Base-by-base conservation (phyloP, 2,797 vertebrate genomes). In the Champsocephalus esox region DNA sequence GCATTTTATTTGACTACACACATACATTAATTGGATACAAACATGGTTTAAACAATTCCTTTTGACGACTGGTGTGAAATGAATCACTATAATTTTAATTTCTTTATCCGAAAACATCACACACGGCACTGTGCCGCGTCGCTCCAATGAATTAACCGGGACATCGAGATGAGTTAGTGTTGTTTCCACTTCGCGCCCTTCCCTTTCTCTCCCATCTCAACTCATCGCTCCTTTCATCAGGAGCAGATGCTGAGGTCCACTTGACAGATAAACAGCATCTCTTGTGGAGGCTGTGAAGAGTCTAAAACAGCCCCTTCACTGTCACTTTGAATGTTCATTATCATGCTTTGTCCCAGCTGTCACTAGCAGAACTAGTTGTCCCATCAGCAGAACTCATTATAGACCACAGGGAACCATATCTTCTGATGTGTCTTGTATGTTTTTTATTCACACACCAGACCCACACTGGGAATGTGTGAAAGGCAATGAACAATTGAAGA, bases 211-310 rank as follows among this genome's bases (percentile, higher is more conserved):
- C 48, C 57, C 57, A 75, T 85, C 70, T 72, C 77, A 57, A 88
- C 86, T 84, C 73, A 74, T 88, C 76, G 66, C 55, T 62, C 65
- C 79, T 88, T 90, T 91, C 82, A 89, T 89, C 82, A 58, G 66
- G 67, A 89, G 79, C 91, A 91, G 88, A 92, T 89, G 89, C 80
- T 86, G 81, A 89, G 83, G 88, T 91, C 86, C 83, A 88, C 87
- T 91, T 85, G 85, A 84, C 86, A 82, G 86, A 86, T 86, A 84
- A 90, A 86, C 77, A 83, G 78, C 76, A 70, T 87, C 77, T 84
- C 84, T 84, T 77, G 72, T 79, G 5, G 58, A 70, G 80, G 65
- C 79, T 81, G 78, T 83, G 82, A 75, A 88, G 80, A 85, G 87
- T 73, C 81, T 84, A 82, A 85, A 90, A 83, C 78, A 82, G 79